Conservation (phyloP, 2,113 vertebrate genomes). For the Promerops cafer region DNA sequence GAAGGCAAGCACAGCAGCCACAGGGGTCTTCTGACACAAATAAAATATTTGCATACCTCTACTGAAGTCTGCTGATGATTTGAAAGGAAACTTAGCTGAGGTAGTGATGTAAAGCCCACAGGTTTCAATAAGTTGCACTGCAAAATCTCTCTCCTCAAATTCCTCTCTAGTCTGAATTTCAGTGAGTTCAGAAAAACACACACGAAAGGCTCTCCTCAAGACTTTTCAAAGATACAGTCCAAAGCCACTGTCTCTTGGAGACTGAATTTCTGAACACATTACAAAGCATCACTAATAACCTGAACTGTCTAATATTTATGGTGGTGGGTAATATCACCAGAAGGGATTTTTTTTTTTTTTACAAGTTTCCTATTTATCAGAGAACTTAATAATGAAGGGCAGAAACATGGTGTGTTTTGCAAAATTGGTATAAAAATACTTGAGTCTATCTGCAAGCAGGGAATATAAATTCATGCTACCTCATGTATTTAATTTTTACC, state of each 20-base stretch:
- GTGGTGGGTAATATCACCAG: not conserved
- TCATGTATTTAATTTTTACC: not conserved
- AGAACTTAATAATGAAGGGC: not conserved
- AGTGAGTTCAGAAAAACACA: not conserved
- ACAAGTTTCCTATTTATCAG: not conserved
- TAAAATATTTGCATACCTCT: not conserved
- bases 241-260: not conserved
- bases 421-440: not conserved
- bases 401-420: not conserved
- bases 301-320: not conserved
- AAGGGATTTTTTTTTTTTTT: not conserved
- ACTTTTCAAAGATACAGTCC: not conserved
- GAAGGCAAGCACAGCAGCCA: not conserved
- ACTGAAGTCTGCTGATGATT: not conserved
- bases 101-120: not conserved
- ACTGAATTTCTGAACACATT: not conserved
- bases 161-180: not conserved
- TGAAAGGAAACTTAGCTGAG: not conserved
- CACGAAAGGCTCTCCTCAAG: not conserved
- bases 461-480: not conserved
- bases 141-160: not conserved
- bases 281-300: not conserved
- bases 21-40: not conserved
- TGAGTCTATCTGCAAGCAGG: not conserved
- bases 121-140: not conserved